These are phyloP conservation scores for Venustoraphidia nigricollis DNA, from an alignment of 2,888 invertebrate species.

Conservation along the genomic window DNA sequence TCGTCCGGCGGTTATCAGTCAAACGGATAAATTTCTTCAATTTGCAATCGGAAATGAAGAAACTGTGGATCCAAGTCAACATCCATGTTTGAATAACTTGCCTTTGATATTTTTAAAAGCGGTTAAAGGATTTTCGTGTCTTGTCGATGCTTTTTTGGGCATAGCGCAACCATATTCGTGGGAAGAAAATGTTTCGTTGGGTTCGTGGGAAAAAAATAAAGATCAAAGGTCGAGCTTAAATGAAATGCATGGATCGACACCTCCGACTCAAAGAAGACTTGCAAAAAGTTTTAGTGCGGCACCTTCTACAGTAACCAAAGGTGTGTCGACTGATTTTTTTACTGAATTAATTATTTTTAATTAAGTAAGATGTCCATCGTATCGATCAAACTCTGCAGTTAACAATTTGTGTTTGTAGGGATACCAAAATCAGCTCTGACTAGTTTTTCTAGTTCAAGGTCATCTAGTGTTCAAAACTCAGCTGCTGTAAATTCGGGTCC, in stretches of 20 bases:
- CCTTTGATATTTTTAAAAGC: constrained; percentile 87
- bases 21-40: constrained; percentile 60
- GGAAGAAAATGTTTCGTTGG: constrained; percentile 30
- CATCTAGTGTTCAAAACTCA: constrained; percentile 46
- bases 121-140: constrained; percentile 81
- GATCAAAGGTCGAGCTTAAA: constrained; percentile 20
- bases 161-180: constrained; percentile 32
- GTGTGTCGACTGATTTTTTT: constrained; percentile 21
- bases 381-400: too few species aligned
- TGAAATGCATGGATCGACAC: constrained; percentile 56
- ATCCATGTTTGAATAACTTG: constrained; percentile 68
- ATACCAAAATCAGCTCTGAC: constrained; percentile 68
- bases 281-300: constrained; percentile 88
- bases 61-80: constrained; percentile 77
- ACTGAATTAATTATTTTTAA: constrained; percentile 6
- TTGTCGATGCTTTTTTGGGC: constrained; percentile 91
- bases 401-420: constrained; percentile 32
- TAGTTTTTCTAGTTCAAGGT: constrained; percentile 58
- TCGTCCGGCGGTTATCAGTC: constrained; percentile 59
- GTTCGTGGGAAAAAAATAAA: constrained; percentile 26
- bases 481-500: constrained; percentile 57
- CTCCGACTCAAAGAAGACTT: constrained; percentile 73
- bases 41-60: constrained; percentile 65
- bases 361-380: not conserved
- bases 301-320: constrained; percentile 49